Evolutionary conservation across 2,888 invertebrate genomes (phyloP), one percentile per base, ranked within the genome.

Genomic region (Hesperia comma): DNA sequence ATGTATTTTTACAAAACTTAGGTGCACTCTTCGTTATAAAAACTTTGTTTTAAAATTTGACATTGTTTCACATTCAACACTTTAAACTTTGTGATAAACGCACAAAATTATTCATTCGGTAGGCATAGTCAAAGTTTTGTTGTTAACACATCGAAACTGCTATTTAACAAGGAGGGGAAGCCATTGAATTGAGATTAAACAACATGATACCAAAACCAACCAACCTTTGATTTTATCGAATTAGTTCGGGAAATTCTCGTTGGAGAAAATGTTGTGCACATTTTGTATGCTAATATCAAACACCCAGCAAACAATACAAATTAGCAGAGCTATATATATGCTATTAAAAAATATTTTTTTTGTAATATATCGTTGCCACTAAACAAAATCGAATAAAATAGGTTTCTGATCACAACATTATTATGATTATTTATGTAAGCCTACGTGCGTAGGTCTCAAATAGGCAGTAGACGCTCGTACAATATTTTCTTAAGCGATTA

Each of bases 71-170:
- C 7, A 46, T 12, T 19, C 19, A 19, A 19, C 10, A 21, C 12
- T 19, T 12, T 49, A 49, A 49, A 49, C 19, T 51, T 15, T 21
- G 40, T 53, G 19, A 62, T 54, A 41, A 26, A 62, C 41, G 61
- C 26, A 54, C 53, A 62, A 62, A 61, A 57, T 60, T 54, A 41
- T 76, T 81, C 76, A 79, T 82, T 83, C 81, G 78, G 84, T 84
- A 80, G 79, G 79, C 82, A 84, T 85, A 49, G 64, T 68, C 68
- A 67, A 70, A 72, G 68, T 72, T 72, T 43, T 64, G 67, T 67
- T 85, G 87, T 90, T 88, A 88, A 85, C 90, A 87, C 88, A 83
- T 88, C 87, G 87, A 86, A 88, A 87, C 87, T 86, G 85, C 80
- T 85, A 82, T 87, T 87, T 86, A 85, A 87, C 88, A 87, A 88